Conservation (phyloP, 2,113 vertebrate genomes). For the Alethe castanea region DNA sequence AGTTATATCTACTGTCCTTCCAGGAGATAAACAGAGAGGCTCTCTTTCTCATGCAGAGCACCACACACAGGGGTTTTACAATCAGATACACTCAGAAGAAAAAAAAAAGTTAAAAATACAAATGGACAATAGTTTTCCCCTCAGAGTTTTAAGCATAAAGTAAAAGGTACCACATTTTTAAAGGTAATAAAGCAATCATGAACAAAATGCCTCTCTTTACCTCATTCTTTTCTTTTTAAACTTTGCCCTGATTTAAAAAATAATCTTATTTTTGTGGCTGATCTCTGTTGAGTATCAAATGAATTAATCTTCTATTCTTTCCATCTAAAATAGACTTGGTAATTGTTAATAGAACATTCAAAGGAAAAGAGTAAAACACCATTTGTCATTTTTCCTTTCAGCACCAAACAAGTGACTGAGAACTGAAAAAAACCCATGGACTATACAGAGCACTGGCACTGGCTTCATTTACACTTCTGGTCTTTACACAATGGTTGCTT, state of each 20-base stretch:
- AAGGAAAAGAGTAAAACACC: background rate
- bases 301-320: background rate
- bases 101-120: background rate
- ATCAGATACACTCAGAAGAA: background rate
- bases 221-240: background rate
- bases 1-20: background rate
- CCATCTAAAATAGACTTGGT: background rate
- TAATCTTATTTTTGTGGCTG: background rate
- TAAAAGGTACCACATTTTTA: background rate
- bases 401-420: background rate
- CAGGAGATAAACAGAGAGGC: background rate
- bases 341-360: background rate
- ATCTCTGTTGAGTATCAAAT: background rate
- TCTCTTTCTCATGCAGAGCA: background rate
- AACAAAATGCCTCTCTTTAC: background rate
- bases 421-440: background rate
- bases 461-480: background rate
- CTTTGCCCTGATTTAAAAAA: background rate
- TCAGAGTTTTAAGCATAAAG: background rate
- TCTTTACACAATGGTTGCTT: background rate
- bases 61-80: background rate
- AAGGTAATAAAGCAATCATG: background rate
- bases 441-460: background rate
- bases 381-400: slow-evolving; percentile 8
- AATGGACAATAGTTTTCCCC: background rate